Evolutionary conservation across 92 coral and sea anemone genomes (phyloP), one percentile per base, ranked within the genome.

Genomic region (Plumapathes pennacea): DNA sequence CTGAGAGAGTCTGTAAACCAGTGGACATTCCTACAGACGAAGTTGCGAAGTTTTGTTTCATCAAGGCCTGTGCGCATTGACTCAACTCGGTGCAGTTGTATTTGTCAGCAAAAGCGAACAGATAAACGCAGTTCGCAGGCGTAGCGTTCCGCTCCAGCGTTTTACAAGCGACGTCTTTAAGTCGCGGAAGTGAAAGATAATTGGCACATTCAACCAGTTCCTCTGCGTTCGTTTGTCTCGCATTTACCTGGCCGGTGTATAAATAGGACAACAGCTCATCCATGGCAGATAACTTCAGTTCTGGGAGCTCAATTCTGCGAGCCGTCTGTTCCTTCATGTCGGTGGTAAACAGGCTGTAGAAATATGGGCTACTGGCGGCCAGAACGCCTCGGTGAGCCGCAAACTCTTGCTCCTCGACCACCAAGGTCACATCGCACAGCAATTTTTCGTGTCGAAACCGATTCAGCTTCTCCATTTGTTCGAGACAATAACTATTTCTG

Each of bases 191-290:
- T n/a, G 80, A 76, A 45, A 83, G 66, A 63, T 83, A 91, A 37
- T 91, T 82, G 3, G 96, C 97, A 3, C 91, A 57, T 6, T 79
- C 78, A 31, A 91, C 67, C 18, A 91, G 55, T 23, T 82, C 91
- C 64, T 88, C 96, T 6, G 90, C 97, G 38, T 91, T 91, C 7
- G 78, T 38, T 3, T 76, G 73, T 21, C 54, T 72, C 25, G 88
- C 62, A 21, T 79, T 53, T 0, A 83, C 76, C 40, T 83, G 74
- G 23, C 96, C 90, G 0, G 92, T 91, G 76, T 91, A 91, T 3
- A 91, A 54, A 48, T 88, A 91, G 3, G 67, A 42, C 52, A 82
- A 50, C 7, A 82, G 63, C 13, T 56, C 32, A 12, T 76, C 72
- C 78, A 78, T 69, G 4, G 50, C 79, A 28, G 57, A 54, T 33